phyloP scores from a whole-genome alignment of 2,113 vertebrate genomes.

The Stegastes partitus region DNA sequence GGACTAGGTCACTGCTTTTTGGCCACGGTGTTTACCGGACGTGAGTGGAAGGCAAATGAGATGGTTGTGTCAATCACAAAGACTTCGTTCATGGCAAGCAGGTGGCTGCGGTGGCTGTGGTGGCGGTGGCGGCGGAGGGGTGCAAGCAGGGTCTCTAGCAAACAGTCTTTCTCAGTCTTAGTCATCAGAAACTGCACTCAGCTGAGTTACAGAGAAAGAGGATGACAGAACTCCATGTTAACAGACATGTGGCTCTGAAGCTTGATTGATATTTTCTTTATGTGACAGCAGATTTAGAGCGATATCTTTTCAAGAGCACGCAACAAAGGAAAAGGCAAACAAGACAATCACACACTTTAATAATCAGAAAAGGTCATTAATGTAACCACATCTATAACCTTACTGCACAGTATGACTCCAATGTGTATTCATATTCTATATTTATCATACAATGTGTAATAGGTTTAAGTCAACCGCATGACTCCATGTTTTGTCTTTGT shows the following conservation, averaged over 20 bases:
- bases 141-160: slow-evolving; percentile 56
- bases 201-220: slow-evolving; percentile 38
- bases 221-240: slow-evolving; percentile 21
- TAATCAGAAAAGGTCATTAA: too few relatives aligned
- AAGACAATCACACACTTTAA: not conserved
- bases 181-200: slow-evolving; percentile 70
- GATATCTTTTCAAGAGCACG: not conserved
- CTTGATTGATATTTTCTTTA: slow-evolving; percentile 26
- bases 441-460: too few relatives aligned
- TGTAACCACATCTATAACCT: too few relatives aligned
- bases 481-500: not conserved
- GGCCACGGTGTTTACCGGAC: slow-evolving; percentile 50
- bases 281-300: slow-evolving; percentile 12
- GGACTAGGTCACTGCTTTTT: slow-evolving; percentile 62
- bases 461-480: too few relatives aligned
- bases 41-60: slow-evolving; percentile 79
- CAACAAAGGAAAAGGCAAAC: not conserved
- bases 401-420: too few relatives aligned
- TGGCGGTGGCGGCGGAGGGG: slow-evolving; percentile 34
- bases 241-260: slow-evolving; percentile 30
- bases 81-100: slow-evolving; percentile 79
- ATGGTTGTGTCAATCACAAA: slow-evolving; percentile 79
- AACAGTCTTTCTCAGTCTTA: slow-evolving; percentile 76
- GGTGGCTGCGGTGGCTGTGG: slow-evolving; percentile 73
- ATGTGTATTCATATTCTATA: too few relatives aligned